A percentile compares a stretch with the other conserved stretches of the same genome.
Conservation (phyloP, 2,888 invertebrate genomes). For the Adela reaumurella region DNA sequence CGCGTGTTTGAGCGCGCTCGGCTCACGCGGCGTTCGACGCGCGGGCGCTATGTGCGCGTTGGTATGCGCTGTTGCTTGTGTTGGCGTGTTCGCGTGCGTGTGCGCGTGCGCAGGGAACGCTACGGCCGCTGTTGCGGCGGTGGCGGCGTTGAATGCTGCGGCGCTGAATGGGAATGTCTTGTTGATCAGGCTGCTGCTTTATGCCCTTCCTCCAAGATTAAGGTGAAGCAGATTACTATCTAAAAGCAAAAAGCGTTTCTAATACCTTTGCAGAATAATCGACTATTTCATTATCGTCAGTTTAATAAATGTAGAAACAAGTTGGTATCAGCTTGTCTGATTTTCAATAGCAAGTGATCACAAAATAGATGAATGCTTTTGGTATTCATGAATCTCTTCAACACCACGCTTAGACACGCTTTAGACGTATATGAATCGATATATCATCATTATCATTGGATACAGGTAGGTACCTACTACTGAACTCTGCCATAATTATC, state of each 20-base stretch:
- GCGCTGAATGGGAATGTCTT: constrained; percentile 44
- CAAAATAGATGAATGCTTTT: no score
- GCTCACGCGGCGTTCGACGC: constrained; percentile 34
- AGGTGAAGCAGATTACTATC: no score
- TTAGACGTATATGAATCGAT: no score
- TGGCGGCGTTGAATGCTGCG: constrained; percentile 39
- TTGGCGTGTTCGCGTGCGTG: constrained; percentile 31
- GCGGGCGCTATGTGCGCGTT: constrained; percentile 33
- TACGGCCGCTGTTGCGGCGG: constrained; percentile 34
- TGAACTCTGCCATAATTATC: no score
- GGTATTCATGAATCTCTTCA: no score
- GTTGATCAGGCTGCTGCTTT: constrained; percentile 32
- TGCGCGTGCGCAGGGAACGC: constrained; percentile 30
- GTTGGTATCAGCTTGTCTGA: neutral
- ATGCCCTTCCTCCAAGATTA: constrained; percentile 39
- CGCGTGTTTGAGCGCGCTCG: constrained; percentile 29
- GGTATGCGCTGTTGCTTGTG: constrained; percentile 35
- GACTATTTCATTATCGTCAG: no score
- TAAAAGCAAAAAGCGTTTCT: no score
- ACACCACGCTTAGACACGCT: no score
- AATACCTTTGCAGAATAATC: no score
- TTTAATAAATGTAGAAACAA: neutral
- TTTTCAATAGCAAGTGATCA: no score
- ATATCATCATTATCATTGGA: no score
- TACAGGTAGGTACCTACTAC: no score